phyloP scores from a whole-genome alignment of 1,140 invertebrate genomes.

The Hormaphis cornu region DNA sequence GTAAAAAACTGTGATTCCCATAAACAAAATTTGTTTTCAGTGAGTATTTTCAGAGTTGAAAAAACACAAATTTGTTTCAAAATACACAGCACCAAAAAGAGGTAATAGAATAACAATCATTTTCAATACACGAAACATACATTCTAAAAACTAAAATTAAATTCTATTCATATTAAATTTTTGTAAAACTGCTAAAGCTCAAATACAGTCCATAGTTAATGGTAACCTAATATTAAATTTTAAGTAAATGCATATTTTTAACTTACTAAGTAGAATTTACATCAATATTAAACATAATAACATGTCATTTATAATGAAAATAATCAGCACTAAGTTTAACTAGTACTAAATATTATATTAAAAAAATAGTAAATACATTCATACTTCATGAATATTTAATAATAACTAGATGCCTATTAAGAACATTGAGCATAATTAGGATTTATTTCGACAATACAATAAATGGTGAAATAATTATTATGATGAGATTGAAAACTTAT shows the following conservation, averaged over 20 bases:
- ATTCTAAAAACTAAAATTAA: background rate
- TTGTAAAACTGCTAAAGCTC: background rate
- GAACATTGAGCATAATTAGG: background rate
- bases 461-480: background rate
- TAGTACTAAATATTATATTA: background rate
- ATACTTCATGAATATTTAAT: background rate
- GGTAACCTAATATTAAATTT: constrained; percentile 15
- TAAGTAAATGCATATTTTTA: background rate
- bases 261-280: constrained; percentile 1
- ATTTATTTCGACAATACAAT: background rate
- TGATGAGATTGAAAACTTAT: background rate
- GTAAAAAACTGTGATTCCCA: background rate
- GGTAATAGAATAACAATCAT: background rate
- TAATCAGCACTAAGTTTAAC: background rate
- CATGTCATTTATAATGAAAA: background rate
- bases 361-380: no score
- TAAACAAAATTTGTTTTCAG: background rate
- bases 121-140: background rate
- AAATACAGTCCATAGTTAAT: constrained; percentile 15
- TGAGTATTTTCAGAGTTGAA: background rate
- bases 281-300: no score
- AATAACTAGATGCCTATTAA: background rate
- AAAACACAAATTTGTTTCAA: background rate
- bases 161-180: background rate
- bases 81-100: background rate